Evolutionary conservation across 53 echinoderm and acorn worm genomes (phyloP), one percentile per base, ranked within the genome.

Genomic region (Patiria pectinifera): DNA sequence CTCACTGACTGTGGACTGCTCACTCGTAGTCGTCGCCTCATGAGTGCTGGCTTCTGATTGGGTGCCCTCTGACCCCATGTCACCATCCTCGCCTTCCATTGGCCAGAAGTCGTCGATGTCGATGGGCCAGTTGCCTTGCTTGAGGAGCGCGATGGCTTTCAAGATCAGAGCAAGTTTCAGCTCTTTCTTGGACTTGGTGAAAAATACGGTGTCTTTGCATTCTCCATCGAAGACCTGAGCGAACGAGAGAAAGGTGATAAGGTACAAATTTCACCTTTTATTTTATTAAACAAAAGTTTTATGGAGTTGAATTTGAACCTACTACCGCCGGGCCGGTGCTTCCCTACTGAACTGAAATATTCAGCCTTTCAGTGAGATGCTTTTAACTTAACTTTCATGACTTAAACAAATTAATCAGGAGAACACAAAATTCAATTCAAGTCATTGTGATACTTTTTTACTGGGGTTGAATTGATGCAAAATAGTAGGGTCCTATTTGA

Each of bases 111-210:
- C 80, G 46, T 61, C 16, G 62, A 61, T 62, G 79, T 62, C 62
- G 24, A 62, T 44, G 21, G 89, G 89, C 89, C 89, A 89, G 79
- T 89, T 89, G 12, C 89, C 89, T 4, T 66, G 89, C 80, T 89
- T 89, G 78, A 89, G 89, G 45, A 89, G 89, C 69, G 63, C 63
- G 80, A 89, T 80, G 19, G 80, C 80, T 66, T 89, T 89, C 13
- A 89, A 80, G 69, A 89, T 89, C 78, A 89, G 89, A 19, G 43
- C 45, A 43, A 89, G 89, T 89, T 89, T 89, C 43, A 89, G 69
- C 15, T 89, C 78, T 80, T 89, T 62, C 79, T 89, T 89, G 69
- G 89, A 80, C 13, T 89, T 59, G 44, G 89, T 89, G 69, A 89
- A 62, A 62, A 89, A 89, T 13, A 89, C 89, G 43, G 44, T 80